Evolutionary conservation across 2,797 vertebrate genomes (phyloP), one percentile per base, ranked within the genome.

Genomic region (Pempheris klunzingeri): DNA sequence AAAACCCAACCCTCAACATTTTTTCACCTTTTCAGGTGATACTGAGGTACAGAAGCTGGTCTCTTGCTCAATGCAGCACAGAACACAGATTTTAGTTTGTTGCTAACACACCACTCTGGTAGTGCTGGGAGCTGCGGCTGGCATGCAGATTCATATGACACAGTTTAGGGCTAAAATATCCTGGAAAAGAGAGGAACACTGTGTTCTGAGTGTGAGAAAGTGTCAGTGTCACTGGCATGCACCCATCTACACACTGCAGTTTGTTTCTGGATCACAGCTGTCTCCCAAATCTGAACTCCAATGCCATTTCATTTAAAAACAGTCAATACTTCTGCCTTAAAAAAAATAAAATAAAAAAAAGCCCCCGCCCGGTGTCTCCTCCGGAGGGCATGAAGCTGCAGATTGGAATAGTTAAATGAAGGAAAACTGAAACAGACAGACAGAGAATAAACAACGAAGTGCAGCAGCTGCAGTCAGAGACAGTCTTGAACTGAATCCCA

Each of bases 51-150:
- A 36, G 36, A 74, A 30, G 22, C 7, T 4, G 15, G 7, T 44
- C 20, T 47, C 41, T 73, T 76, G 49, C 66, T 68, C 65, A 74
- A 85, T 26, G 65, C 28, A 55, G 49, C 52, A 71, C 18, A 61
- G 5, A 66, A 53, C 53, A 61, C 66, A 85, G 67, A 70, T 87
- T 63, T 72, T 28, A 12, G 44, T 46, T 69, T 63, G 63, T 28
- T 46, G 71, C 28, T 26, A 30, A 5, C 52, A 43, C 43, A 66
- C 38, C 14, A 18, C 50, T 66, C 32, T 70, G 73, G 24, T 43
- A 41, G 64, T 41, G 65, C 46, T 61, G 44, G 26, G 44, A 58
- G 39, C 72, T 59, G 52, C 9, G 2, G 34, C 63, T 39, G 28
- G 64, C 63, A 66, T 60, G 60, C 77, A 74, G 15, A 47, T 64